Evolutionary conservation across 2,888 invertebrate species (phyloP), one percentile per base, ranked within the genome.

Genomic region (Microplitis deprimator): DNA sequence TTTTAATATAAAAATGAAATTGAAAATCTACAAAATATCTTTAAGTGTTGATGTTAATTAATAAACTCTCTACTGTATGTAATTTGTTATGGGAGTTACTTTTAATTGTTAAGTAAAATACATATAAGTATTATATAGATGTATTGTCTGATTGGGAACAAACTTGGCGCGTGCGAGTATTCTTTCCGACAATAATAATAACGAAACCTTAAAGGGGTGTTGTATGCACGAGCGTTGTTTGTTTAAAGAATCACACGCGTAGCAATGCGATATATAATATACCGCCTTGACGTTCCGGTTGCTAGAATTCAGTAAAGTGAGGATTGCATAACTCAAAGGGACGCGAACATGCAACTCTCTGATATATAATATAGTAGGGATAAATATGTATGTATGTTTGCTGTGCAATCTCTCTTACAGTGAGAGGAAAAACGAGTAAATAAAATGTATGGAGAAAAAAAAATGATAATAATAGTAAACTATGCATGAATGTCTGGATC

Each of bases 291-390:
- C 59, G 74, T 77, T 59, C 13, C 76, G 68, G 40, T 61, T 67
- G 74, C 75, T 59, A 39, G 71, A 71, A 74, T 40, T 75, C 68
- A n/a, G 41, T 60, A 74, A 69, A 79, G 73, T 79, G 70, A 41
- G 60, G 50, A 62, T 82, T 82, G 77, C 80, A 78, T 81, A 81
- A 81, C 78, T 68, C 67, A 17, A 16, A 68, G 59, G 17, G 65
- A 68, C 17, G 69, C 16, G n/a, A 61, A 20, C 20, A 20, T 29
- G 60, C 39, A 50, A 50, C 13, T 50, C 50, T 50, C 10, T 6
- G 50, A 13, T 50, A 50, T 50, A 50, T 50, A 50, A 50, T 50
- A 50, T 50, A 50, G 13, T 50, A 50, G 10, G 10, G 50, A 50
- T 13, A 50, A 8, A 13, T 50, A 41, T 17, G 50, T 40, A 68